Evolutionary conservation across 2,113 vertebrate genomes (phyloP), one percentile per base, ranked within the genome.

Genomic region (Semnornis frantzii): DNA sequence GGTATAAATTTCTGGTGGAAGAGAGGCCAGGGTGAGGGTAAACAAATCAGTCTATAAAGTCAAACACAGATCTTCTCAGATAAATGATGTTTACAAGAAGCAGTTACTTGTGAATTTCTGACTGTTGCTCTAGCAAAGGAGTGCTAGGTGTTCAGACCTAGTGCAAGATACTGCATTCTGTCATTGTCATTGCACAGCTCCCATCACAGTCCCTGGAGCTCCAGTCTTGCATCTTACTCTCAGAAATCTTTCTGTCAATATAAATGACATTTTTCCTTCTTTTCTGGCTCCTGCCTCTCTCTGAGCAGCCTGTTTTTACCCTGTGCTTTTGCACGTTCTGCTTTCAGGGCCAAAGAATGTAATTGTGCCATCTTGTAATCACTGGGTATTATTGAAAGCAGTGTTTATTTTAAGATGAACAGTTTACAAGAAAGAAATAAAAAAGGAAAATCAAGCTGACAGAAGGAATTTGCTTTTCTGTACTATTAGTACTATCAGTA

Each of bases 331-430:
- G 9, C 28, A 52, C 5, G 10, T 85, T 91, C 79, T 70, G 15
- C 33, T 27, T 63, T 92, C 31, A 46, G 30, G n/a, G 37, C 27
- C 27, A 63, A 30, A 5, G 23, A n/a, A 3, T 0, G 1, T 34
- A 91, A 65, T 34, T 19, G 31, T 24, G 24, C 80, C 0, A 15
- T 93, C 83, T 77, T n/a, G n/a, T 37, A 88, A 78, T 68, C 44
- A 7, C 15, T 20, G 18, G 42, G 42, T 71, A 16, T 33, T 57
- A 39, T 9, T 0, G 0, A 77, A 2, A 83, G 5, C 2, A 70
- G 8, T 15, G 82, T 81, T 77, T 57, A 60, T 21, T 70, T 9
- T 88, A 78, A 74, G 1, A 0, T 74, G 44, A 12, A 68, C 10
- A n/a, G 13, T 73, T 93, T 60, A 24, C 7, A 54, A 73, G 55